phyloP scores from a whole-genome alignment of 2,797 vertebrate genomes.

The Darevskia nairensis region DNA sequence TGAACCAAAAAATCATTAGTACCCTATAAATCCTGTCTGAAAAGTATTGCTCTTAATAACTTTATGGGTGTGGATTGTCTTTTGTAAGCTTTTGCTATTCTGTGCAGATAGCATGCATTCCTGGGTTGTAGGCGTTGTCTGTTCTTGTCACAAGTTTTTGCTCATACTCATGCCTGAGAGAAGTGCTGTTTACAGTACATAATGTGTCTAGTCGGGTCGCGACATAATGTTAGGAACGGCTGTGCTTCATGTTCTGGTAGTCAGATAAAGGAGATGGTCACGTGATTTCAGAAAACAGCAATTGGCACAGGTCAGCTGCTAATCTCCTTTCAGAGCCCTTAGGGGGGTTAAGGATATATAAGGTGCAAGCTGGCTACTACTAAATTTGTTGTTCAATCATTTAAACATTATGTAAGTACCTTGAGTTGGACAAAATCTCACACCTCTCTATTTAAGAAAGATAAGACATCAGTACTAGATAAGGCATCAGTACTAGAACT shows the following conservation, averaged over 20 bases:
- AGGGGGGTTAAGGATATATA: fast-evolving
- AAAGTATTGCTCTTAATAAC: not conserved
- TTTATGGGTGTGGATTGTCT: not conserved
- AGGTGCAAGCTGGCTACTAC: not conserved
- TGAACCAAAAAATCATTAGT: not conserved
- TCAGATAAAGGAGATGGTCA: not conserved
- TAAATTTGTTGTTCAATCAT: not conserved
- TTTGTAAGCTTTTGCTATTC: not conserved
- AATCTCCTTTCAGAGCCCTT: not conserved
- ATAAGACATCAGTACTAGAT: not conserved
- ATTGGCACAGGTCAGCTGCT: fast-evolving
- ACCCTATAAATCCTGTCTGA: not conserved
- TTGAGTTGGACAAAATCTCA: not conserved
- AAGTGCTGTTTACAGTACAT: constrained; percentile 13
- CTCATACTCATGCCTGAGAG: not conserved
- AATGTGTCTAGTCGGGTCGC: too few species aligned
- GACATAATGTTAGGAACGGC: constrained; percentile 1
- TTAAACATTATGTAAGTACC: not conserved
- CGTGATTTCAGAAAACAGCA: fast-evolving
- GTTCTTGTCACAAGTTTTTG: not conserved
- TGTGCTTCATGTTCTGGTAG: not conserved
- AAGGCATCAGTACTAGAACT: not conserved
- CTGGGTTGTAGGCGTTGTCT: not conserved
- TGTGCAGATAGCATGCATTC: not conserved
- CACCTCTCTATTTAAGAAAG: not conserved